Base-by-base conservation (phyloP, 2,888 invertebrate genomes). In the Lasioglossum villosulum region DNA sequence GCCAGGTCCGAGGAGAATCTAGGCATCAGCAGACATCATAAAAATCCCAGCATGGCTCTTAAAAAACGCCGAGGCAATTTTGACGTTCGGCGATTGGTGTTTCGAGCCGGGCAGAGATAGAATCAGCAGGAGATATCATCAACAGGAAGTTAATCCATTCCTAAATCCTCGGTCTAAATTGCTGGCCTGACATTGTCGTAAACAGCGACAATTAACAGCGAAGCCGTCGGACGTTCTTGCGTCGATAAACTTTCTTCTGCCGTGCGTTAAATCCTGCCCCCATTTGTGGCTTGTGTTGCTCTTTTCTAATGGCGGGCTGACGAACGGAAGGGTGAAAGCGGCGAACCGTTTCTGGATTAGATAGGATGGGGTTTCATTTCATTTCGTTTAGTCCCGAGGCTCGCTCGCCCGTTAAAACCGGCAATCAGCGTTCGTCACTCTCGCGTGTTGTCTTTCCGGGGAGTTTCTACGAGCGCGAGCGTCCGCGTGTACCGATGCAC, bases 271-370 rank as follows among this genome's bases (percentile, higher is more conserved):
- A 68, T 70, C 78, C 73, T 66, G 70, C 37, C 16, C n/a, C 39
- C 56, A 5, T 72, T 73, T n/a, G 56, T 27, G 4, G 63, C 56
- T 75, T 77, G 75, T 68, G 75, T 77, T 63, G 66, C 76, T 66
- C 34, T 59, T 78, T 72, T 83, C 87, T 86, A 87, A 82, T 70
- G 79, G 66, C 86, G 78, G 70, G 30, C 78, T 72, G 87, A 84
- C 74, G 86, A 80, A 79, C 82, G 80, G 79, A 76, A 86, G 89
- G 89, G 88, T 90, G 89, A 90, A 90, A 90, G 90, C 90, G 80
- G 48, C 56, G 70, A 48, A 83, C 71, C 86, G 70, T 73, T 76
- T 66, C 72, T 34, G 56, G 59, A 81, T 78, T 80, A 45, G 70
- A 75, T 74, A 30, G 78, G 70, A 79, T 78, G 52, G 74, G 63